Base-by-base conservation (phyloP, 2,113 vertebrate species). In the Apteryx mantelli region DNA sequence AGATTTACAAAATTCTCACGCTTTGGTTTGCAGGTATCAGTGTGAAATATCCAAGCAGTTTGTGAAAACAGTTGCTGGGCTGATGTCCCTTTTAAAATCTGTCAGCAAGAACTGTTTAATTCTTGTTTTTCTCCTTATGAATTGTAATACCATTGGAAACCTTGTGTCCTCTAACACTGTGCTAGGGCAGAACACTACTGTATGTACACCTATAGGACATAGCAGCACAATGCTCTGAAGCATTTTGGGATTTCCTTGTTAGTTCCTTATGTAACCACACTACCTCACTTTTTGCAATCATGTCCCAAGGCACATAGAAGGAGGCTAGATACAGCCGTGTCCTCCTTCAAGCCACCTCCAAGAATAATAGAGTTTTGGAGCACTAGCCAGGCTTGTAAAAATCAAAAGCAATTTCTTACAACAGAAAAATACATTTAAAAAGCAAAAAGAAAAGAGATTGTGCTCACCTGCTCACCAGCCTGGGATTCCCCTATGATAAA, bases 401-500 rank as follows among this genome's bases (percentile, higher is more conserved):
- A 75, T 52, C 61, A 30, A 94, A 86, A 86, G 56, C 40, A 77
- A 8, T 61, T 76, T 61, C 66, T 85, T 38, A 81, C 22, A 38
- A 88, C 65, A 87, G 44, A 77, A 93, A 96, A 86, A 68, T 17
- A 40, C 5, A 44, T 48, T 19, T 13, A 48, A 82, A 58, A 89
- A 50, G 15, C 48, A 20, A 63, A 66, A 5, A 60, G n/a, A 85
- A 87, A 78, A 61, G 44, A 79, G 82, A 86, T 30, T 88, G 36
- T 53, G 68, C 98, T 95, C 85, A 99, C 99, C 99, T 99, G 99
- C 96, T 99, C 99, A 97, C 99, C 99, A 97, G 99, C 99, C 98
- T 99, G 99, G 95, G 99, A 99, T 98, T 99, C 99, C 94, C 99
- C 99, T 93, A 99, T 99, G 97, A 99, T 99, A 97, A 99, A 99